Evolutionary conservation across 2,113 vertebrate species (phyloP).

Genomic region (Eptatretus burgeri): DNA sequence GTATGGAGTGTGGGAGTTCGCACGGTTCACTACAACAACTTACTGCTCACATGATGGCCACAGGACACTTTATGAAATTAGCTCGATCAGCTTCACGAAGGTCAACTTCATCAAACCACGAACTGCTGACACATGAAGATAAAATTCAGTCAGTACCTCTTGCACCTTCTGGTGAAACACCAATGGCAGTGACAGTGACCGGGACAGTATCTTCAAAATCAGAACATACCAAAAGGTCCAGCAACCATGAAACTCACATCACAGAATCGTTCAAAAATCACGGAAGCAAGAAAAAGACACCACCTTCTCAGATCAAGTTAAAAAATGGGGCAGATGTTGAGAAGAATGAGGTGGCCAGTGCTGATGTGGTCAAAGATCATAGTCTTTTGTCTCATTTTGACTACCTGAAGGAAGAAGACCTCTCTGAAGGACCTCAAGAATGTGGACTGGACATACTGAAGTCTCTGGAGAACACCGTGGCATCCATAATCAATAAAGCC

Average conservation of each 20-base stretch:
- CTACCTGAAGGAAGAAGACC: slow-evolving; percentile 76
- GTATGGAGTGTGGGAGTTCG: slow-evolving; percentile 94
- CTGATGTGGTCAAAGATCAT: slow-evolving; percentile 45
- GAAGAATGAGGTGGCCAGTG: slow-evolving; percentile 35
- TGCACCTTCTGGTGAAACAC: slow-evolving; percentile 67
- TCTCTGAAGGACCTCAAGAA: slow-evolving; percentile 62
- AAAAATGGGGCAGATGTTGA: slow-evolving; percentile 58
- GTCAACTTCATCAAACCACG: slow-evolving; percentile 7
- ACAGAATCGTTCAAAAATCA: too few relatives aligned
- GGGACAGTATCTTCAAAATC: too few relatives aligned
- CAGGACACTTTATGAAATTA: slow-evolving; percentile 93
- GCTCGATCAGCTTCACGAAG: slow-evolving; percentile 42
- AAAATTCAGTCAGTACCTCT: slow-evolving; percentile 84
- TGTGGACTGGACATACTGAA: slow-evolving; percentile 87
- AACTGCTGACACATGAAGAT: slow-evolving; percentile 32
- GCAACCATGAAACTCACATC: too few relatives aligned
- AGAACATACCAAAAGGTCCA: too few relatives aligned
- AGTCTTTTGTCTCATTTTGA: slow-evolving; percentile 75
- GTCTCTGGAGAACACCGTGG: slow-evolving; percentile 88
- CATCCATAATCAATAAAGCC: slow-evolving; percentile 91
- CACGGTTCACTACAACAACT: slow-evolving; percentile 86
- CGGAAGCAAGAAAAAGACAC: too few relatives aligned
- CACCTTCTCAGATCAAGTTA: slow-evolving; percentile 40
- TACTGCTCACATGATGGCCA: slow-evolving; percentile 98
- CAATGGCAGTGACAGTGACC: slow-evolving; percentile 23